Base-by-base conservation (phyloP, 2,113 vertebrate species). In the Archilochus colubris region DNA sequence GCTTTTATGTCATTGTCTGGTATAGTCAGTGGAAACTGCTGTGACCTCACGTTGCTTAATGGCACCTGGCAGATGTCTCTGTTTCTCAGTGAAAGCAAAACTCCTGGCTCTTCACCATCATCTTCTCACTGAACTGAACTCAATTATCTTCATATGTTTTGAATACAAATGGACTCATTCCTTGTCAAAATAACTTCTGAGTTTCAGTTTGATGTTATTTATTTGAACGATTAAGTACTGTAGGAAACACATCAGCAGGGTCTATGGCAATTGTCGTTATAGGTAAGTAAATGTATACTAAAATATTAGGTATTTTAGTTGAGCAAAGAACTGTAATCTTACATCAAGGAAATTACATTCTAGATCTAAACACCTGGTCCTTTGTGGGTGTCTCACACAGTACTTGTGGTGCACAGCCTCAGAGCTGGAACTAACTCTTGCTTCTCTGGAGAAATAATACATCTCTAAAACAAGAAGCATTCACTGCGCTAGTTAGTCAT, bases 261-360 rank as follows among this genome's bases (percentile, higher is more conserved):
- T 55, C 70, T 72, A 50, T 43, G 86, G 62, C 66, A 16, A 25
- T 87, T 77, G 36, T 62, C 93, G 6, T 72, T 77, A 88, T 23
- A 70, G 30, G 64, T 3, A 82, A 62, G 67, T 69, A 81, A 62
- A 40, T 44, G 46, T 82, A 76, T 19, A 67, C 46, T 21, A 94
- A 88, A 93, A 89, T 89, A 59, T 6, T 86, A 87, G 85, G 19
- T 63, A 44, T 46, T 96, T 94, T 86, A 79, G 10, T 27, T 89
- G 53, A 84, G 30, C 38, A 72, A 92, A 82, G 20, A 51, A 23
- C 7, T 53, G 40, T 18, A 88, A 51, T 53, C 10, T 79, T 91
- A 78, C 62, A 81, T 75, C 28, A 88, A 81, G 57, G 8, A 58
- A 83, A 92, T 84, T 9, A 46, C 48, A 46, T 72, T 73, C 89